These are phyloP conservation scores for Darevskia nairensis DNA, from an alignment of 2,797 vertebrate species.

Conservation along the genomic window DNA sequence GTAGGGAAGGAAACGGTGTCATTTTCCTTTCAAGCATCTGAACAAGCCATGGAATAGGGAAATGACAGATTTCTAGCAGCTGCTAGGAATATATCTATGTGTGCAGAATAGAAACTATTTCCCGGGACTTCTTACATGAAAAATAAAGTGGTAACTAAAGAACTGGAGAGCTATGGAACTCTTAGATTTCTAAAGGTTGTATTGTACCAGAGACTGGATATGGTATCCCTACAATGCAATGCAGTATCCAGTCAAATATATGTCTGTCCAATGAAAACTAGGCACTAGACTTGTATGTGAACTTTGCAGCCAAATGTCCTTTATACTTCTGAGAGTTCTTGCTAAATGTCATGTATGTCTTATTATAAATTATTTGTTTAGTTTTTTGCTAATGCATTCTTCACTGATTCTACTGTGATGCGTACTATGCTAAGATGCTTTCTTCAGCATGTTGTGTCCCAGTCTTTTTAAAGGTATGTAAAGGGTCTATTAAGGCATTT, in stretches of 20 bases:
- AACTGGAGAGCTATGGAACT: neutral
- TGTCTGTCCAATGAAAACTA: neutral
- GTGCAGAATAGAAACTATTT: neutral
- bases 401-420: neutral
- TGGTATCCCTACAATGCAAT: neutral
- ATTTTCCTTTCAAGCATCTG: neutral
- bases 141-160: neutral
- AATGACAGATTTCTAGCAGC: neutral
- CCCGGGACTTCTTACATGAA: neutral
- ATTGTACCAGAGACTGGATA: neutral
- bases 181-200: neutral
- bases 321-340: neutral
- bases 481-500: neutral
- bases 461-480: conserved; percentile 13
- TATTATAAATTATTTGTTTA: neutral
- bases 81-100: neutral
- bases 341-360: conserved; percentile 11
- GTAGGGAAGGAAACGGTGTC: neutral
- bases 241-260: neutral
- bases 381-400: neutral
- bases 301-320: neutral
- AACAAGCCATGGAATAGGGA: neutral
- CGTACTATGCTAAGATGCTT: neutral
- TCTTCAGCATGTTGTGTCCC: neutral
- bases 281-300: neutral